Evolutionary conservation across 2,113 vertebrate genomes (phyloP).

Genomic region (Gobio gobio): DNA sequence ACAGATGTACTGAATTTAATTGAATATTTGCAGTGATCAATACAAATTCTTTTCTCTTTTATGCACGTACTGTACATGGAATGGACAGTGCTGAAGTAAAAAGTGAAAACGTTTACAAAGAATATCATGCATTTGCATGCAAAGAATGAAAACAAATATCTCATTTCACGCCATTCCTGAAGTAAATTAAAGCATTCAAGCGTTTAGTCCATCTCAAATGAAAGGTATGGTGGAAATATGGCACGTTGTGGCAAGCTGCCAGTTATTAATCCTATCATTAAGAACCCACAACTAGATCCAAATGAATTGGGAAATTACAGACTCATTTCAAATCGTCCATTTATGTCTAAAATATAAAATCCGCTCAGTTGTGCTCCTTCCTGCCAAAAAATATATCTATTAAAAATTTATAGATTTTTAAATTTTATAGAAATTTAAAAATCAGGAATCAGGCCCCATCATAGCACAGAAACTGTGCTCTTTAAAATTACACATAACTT

Average conservation of each 20-base stretch:
- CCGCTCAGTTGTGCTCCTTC: too few species aligned
- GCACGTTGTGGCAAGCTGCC: neutral
- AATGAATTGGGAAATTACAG: too few species aligned
- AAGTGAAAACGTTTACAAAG: neutral
- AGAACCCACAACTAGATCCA: too few species aligned
- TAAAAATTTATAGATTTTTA: too few species aligned
- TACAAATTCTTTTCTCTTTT: neutral
- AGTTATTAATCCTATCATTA: too few species aligned
- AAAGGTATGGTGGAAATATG: conserved; percentile 38
- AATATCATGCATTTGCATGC: neutral
- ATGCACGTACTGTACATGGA: neutral
- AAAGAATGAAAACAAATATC: neutral
- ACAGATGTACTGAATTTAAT: neutral
- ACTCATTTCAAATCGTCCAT: too few species aligned
- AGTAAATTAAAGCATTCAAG: neutral
- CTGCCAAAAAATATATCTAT: too few species aligned
- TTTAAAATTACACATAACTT: too few species aligned
- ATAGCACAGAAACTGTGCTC: too few species aligned
- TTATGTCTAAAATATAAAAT: too few species aligned
- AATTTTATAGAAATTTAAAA: too few species aligned
- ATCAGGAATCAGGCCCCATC: too few species aligned
- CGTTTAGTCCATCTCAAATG: neutral
- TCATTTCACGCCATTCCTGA: neutral
- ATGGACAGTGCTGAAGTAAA: neutral
- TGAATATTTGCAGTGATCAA: neutral